These are phyloP conservation scores for Xiphophorus birchmanni DNA, from an alignment of 2,797 vertebrate species.

Conservation along the genomic window DNA sequence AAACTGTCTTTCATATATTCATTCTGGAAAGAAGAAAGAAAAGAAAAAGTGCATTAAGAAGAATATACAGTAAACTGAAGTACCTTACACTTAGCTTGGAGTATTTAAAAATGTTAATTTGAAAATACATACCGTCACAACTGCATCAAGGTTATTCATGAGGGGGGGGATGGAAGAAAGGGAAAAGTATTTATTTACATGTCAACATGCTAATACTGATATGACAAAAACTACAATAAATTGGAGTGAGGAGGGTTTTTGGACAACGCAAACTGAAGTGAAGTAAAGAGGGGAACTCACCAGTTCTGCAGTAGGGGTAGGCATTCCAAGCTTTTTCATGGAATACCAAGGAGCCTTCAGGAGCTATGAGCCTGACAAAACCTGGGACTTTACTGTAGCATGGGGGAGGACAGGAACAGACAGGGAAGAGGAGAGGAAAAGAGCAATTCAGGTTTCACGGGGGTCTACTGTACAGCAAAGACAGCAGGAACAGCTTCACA, in stretches of 20 bases:
- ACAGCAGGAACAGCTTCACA: slow-evolving; percentile 6
- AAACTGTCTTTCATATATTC: slow-evolving; percentile 97
- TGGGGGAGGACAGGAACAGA: slow-evolving; percentile 2
- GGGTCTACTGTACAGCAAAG: slow-evolving; percentile 3
- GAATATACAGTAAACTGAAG: neutral
- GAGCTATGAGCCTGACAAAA: slow-evolving; percentile 89
- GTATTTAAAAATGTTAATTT: neutral
- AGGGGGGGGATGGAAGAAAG: neutral
- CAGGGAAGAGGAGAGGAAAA: slow-evolving; percentile 15
- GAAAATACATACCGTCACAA: slow-evolving; percentile 89
- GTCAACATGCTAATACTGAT: neutral
- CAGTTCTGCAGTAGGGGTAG: slow-evolving; percentile 94
- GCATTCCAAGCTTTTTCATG: slow-evolving; percentile 97
- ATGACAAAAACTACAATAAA: neutral
- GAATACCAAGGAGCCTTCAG: slow-evolving; percentile 90
- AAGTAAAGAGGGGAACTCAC: slow-evolving; percentile 76
- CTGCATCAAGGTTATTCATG: slow-evolving; percentile 71
- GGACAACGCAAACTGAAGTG: slow-evolving; percentile 16
- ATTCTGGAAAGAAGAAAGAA: slow-evolving; percentile 79
- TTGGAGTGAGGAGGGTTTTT: neutral
- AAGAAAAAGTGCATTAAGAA: neutral
- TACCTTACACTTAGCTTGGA: neutral
- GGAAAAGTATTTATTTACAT: neutral
- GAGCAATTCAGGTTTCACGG: slow-evolving; percentile 6
- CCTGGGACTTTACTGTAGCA: slow-evolving; percentile 89